These are phyloP conservation scores for Ctenochaetus hawaiiensis DNA, from an alignment of 2,797 vertebrate species.

Conservation along the genomic window DNA sequence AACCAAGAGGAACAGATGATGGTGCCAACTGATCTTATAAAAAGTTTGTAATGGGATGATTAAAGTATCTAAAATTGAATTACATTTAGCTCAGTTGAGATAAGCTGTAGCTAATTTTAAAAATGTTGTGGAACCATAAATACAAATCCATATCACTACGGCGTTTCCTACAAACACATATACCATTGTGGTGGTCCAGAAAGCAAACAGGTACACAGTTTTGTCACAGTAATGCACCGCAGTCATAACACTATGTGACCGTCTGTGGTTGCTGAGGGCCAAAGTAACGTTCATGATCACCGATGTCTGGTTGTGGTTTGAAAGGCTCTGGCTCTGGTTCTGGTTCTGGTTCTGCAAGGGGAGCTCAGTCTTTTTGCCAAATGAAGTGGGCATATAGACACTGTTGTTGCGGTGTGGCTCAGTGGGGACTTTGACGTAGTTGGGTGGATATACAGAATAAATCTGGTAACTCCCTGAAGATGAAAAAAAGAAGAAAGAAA, in stretches of 20 bases:
- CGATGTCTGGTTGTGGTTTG: neutral
- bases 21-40: neutral
- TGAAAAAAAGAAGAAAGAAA: no score
- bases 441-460: slow-evolving; percentile 55
- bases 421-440: slow-evolving; percentile 25
- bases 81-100: neutral
- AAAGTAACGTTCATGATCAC: neutral
- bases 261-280: neutral
- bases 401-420: neutral
- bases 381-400: neutral
- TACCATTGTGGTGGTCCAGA: slow-evolving; percentile 50
- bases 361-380: neutral
- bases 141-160: neutral
- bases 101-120: neutral
- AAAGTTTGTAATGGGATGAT: neutral
- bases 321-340: slow-evolving; percentile 24
- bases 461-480: slow-evolving; percentile 50
- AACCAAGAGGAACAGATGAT: neutral
- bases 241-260: rapidly evolving
- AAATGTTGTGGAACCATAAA: slow-evolving; percentile 7
- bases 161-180: neutral
- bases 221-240: slow-evolving; percentile 32
- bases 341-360: slow-evolving; percentile 7
- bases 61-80: neutral
- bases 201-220: slow-evolving; percentile 51